Percentiles rank a stretch among this genome's conserved stretches.
phyloP scores from a whole-genome alignment of 2,113 vertebrate genomes.

The Anser brachyrhynchus region DNA sequence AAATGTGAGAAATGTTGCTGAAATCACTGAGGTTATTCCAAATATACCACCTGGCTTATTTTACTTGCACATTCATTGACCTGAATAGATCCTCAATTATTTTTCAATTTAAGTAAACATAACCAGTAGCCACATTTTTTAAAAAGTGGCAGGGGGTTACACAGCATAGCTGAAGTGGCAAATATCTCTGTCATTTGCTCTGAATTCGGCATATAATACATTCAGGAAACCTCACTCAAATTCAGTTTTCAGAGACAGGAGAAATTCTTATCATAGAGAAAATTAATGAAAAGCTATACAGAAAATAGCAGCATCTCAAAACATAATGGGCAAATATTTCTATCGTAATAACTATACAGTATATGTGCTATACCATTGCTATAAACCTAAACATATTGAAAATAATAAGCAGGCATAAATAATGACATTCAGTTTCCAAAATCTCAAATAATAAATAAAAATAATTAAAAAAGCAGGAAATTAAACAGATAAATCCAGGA shows the following conservation, averaged over 20 bases:
- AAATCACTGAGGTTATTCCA: background rate
- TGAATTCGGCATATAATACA: background rate
- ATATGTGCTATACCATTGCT: background rate
- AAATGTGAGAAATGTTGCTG: background rate
- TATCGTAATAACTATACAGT: background rate
- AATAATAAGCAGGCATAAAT: background rate
- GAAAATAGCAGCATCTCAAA: background rate
- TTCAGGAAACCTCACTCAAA: background rate
- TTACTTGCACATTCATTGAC: background rate
- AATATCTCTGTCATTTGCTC: background rate
- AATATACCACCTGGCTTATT: background rate
- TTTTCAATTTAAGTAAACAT: background rate
- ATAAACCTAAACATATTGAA: conserved; percentile 1
- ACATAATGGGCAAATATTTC: background rate
- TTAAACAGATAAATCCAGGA: background rate
- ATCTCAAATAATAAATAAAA: background rate
- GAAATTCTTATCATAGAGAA: background rate
- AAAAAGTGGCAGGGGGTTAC: background rate
- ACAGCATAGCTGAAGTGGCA: background rate
- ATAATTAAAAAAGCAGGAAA: background rate
- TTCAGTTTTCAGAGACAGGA: background rate
- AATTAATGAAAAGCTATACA: background rate
- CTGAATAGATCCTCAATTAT: background rate
- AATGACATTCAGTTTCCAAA: background rate
- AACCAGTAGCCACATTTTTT: background rate